phyloP scores from a whole-genome alignment of 1,140 invertebrate genomes.

The Euura lappo region DNA sequence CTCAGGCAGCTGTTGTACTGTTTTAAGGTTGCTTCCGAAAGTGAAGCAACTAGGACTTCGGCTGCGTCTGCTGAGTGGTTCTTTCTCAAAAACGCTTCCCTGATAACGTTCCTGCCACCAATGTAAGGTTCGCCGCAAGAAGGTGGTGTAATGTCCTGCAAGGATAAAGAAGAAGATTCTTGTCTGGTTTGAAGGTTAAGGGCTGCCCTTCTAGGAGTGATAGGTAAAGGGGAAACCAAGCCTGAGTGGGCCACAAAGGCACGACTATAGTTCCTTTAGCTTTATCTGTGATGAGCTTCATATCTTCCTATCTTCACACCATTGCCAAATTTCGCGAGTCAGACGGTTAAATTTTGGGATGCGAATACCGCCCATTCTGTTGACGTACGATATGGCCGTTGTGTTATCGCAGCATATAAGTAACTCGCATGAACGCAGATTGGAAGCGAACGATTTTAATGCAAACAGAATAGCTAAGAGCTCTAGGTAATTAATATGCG shows the following conservation, averaged over 20 bases:
- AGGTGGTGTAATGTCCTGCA: constrained; percentile 17
- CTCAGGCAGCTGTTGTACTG: constrained; percentile 35
- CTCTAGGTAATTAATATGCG: constrained; percentile 41
- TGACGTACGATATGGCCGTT: constrained; percentile 30
- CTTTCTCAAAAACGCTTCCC: constrained; percentile 19
- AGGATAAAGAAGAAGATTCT: too few relatives aligned
- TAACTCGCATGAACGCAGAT: constrained; percentile 20
- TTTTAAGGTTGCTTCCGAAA: constrained; percentile 34
- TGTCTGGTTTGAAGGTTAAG: too few relatives aligned
- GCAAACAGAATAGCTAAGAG: constrained; percentile 35
- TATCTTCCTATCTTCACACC: background rate
- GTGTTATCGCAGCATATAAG: constrained; percentile 33
- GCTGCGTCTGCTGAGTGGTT: constrained; percentile 22
- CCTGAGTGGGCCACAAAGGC: constrained; percentile 20
- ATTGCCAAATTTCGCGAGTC: background rate
- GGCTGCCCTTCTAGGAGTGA: too few relatives aligned
- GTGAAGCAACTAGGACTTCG: constrained; percentile 28
- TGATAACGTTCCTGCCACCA: constrained; percentile 30
- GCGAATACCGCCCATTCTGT: constrained; percentile 24
- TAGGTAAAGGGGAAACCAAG: background rate
- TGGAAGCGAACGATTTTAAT: constrained; percentile 34
- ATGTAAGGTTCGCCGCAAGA: constrained; percentile 17
- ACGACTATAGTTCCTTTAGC: constrained; percentile 18
- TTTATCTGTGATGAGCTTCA: constrained; percentile 16
- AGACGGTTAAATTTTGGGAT: background rate